Evolutionary conservation across 2,888 invertebrate genomes (phyloP).

Genomic region (Watsonalla cultraria): DNA sequence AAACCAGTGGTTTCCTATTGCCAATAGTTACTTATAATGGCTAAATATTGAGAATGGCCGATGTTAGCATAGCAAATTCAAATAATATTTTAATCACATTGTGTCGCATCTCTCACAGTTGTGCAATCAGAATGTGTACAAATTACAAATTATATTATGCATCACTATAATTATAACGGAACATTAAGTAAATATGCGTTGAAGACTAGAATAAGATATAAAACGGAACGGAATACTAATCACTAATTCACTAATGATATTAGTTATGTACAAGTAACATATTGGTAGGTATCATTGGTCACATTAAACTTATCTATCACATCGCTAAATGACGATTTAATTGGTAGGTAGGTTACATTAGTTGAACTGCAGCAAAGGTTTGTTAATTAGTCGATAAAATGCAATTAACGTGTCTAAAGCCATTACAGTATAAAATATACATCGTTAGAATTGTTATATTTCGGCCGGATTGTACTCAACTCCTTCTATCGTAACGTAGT

Average conservation of each 20-base stretch:
- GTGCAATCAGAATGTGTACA: slow-evolving; percentile 68
- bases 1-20: no score
- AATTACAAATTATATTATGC: slow-evolving; percentile 50
- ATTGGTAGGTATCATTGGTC: neutral
- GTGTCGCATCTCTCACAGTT: slow-evolving; percentile 30
- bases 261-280: no score
- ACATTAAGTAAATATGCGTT: slow-evolving; percentile 35
- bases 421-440: neutral
- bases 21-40: no score
- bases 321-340: neutral
- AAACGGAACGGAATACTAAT: slow-evolving; percentile 27
- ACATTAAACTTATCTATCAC: neutral
- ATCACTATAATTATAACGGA: slow-evolving; percentile 36
- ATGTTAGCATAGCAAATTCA: no score
- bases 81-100: neutral
- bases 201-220: slow-evolving; percentile 53
- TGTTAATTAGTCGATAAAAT: neutral
- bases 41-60: no score
- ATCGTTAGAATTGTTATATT: no score
- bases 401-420: neutral
- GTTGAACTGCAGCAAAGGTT: neutral
- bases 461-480: neutral
- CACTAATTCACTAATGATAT: neutral
- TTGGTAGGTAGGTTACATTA: neutral
- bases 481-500: no score